These are phyloP conservation scores for Alitta virens DNA, from an alignment of 2,888 invertebrate species.

Conservation along the genomic window DNA sequence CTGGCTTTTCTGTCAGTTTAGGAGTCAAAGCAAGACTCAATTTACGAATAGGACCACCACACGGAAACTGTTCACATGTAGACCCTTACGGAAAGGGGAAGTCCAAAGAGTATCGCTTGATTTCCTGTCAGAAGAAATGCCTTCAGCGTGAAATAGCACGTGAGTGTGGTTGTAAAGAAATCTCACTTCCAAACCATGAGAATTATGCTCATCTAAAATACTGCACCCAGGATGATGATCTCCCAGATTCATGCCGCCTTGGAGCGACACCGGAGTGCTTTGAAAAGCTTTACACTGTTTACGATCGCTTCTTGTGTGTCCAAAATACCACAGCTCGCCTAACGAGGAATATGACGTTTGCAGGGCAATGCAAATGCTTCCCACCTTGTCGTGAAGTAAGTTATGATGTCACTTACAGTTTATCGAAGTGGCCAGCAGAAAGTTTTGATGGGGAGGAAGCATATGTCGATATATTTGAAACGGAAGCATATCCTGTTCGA, in stretches of 20 bases:
- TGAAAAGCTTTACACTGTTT: conserved; percentile 6
- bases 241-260: conserved; percentile 7
- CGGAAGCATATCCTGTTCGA: conserved; percentile 14
- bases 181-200: conserved; percentile 13
- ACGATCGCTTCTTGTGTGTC: conserved; percentile 14
- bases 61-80: conserved; percentile 20
- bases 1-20: conserved; percentile 22
- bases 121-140: conserved; percentile 24
- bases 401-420: conserved; percentile 25
- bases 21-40: conserved; percentile 19
- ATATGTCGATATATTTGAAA: conserved; percentile 22
- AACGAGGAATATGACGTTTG: conserved; percentile 10
- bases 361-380: conserved; percentile 16
- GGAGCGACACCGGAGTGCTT: conserved; percentile 11
- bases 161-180: conserved; percentile 19
- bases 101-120: conserved; percentile 13
- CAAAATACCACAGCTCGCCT: conserved; percentile 3
- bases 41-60: conserved; percentile 19
- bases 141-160: conserved; percentile 12
- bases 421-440: conserved; percentile 23
- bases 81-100: conserved; percentile 10
- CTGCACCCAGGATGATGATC: conserved; percentile 20
- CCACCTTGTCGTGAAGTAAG: conserved; percentile 21
- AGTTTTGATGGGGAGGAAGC: conserved; percentile 24
- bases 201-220: conserved; percentile 7